Conservation (phyloP, 2,888 invertebrate genomes). For the Phengaris alcon region DNA sequence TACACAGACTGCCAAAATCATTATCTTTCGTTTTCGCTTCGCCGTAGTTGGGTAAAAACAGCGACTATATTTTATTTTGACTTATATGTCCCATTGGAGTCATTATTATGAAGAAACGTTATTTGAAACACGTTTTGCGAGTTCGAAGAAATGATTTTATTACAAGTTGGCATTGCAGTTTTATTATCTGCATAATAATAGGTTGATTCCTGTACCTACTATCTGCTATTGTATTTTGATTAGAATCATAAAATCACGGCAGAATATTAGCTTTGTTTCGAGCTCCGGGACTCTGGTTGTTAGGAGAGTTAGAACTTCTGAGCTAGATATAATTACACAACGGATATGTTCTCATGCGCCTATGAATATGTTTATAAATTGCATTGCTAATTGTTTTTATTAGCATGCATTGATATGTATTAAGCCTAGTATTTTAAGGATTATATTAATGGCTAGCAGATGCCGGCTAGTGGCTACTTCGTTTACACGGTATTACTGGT, state of each 20-base stretch:
- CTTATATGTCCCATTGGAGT: slow-evolving; percentile 3
- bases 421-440: not conserved
- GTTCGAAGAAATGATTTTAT: slow-evolving; percentile 4
- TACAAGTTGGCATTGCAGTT: not conserved
- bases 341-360: not conserved
- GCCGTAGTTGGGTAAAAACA: not conserved
- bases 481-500: not conserved
- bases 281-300: not conserved
- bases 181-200: not conserved
- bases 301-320: not conserved
- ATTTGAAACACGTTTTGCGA: not conserved
- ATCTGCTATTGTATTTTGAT: not conserved
- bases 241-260: not conserved
- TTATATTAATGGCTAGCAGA: slow-evolving; percentile 10
- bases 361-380: not conserved
- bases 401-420: slow-evolving; percentile 7
- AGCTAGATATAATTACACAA: not conserved
- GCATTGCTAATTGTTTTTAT: slow-evolving; percentile 11
- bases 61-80: slow-evolving; percentile 1
- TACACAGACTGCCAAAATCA: too few relatives aligned
- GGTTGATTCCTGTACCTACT: not conserved
- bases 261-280: not conserved
- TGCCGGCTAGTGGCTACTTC: not conserved
- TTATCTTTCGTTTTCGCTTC: too few relatives aligned
- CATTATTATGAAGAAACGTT: slow-evolving; percentile 23